Evolutionary conservation across 2,113 vertebrate species (phyloP), one percentile per base, ranked within the genome.

Genomic region (Trichechus manatus): DNA sequence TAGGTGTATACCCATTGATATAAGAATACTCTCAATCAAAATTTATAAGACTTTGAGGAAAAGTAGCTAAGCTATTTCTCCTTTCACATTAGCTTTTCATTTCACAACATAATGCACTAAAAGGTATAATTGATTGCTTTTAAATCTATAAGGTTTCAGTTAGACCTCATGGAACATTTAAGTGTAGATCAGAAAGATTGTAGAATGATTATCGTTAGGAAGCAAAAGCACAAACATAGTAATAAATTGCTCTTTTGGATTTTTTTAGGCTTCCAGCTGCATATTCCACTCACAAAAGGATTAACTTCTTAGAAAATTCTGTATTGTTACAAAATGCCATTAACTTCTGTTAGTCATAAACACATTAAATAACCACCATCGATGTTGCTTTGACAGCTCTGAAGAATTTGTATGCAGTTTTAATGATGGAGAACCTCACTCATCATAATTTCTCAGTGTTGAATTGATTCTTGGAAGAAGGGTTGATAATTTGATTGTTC

Each of bases 401-500:
- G 80, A 98, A 97, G 78, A 97, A 98, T 98, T 97, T 98, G 64
- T 92, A 95, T 90, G 96, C 85, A 95, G 82, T 98, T 98, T 98
- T 98, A 98, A 94, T 97, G 96, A 98, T 91, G 36, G 95, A 98
- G 95, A 98, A 96, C 80, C 59, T 98, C 97, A 97, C 96, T 98
- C 84, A 97, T 96, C 97, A 94, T 91, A 97, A 94, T 97, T 97
- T 94, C 50, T 96, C 87, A 97, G 88, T 89, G 95, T 36, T 0
- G 20, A 98, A 98, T 95, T 98, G 96, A 98, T 98, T 83, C 95
- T 95, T 97, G 87, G 64, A 93, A 98, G 89, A 63, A 79, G 97
- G 93, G 92, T 88, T 98, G 94, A 97, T 98, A 98, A 98, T 98
- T 96, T 98, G 95, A 98, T 98, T 98, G 97, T 98, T 98, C 95